phyloP scores from a whole-genome alignment of 1,140 invertebrate species.

The Lucilia sericata region DNA sequence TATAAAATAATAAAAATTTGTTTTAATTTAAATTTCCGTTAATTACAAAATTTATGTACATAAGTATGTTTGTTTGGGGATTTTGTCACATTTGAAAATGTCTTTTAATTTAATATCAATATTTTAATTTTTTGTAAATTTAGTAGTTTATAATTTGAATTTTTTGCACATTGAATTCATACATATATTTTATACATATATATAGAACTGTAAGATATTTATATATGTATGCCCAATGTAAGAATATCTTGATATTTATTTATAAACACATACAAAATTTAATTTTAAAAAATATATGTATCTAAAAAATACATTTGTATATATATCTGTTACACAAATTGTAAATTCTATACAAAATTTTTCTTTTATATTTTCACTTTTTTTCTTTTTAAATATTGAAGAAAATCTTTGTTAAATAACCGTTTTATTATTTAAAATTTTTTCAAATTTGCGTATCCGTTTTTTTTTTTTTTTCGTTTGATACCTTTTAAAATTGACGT shows the following conservation, averaged over 20 bases:
- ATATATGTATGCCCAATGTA: background rate
- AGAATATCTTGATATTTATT: background rate
- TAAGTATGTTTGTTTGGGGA: background rate
- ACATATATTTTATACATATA: background rate
- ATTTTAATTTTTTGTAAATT: constrained; percentile 4
- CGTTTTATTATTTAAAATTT: background rate
- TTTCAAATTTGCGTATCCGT: constrained; percentile 11
- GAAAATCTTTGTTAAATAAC: background rate
- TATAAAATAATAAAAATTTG: background rate
- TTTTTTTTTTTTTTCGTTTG: constrained; percentile 13
- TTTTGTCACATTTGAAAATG: background rate
- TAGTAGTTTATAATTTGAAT: background rate
- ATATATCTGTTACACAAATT: background rate
- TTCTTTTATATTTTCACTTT: background rate
- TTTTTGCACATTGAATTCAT: background rate
- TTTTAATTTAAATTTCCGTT: constrained; percentile 1
- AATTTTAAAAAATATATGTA: background rate
- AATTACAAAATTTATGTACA: background rate
- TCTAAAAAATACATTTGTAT: background rate
- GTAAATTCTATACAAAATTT: no score
- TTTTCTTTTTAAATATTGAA: no score
- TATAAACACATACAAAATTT: background rate
- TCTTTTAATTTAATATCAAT: background rate
- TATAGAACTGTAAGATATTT: background rate
- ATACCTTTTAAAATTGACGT: constrained; percentile 34